Conservation (phyloP, 92 coral and sea anemone genomes). For the Phenganax stokvisi region DNA sequence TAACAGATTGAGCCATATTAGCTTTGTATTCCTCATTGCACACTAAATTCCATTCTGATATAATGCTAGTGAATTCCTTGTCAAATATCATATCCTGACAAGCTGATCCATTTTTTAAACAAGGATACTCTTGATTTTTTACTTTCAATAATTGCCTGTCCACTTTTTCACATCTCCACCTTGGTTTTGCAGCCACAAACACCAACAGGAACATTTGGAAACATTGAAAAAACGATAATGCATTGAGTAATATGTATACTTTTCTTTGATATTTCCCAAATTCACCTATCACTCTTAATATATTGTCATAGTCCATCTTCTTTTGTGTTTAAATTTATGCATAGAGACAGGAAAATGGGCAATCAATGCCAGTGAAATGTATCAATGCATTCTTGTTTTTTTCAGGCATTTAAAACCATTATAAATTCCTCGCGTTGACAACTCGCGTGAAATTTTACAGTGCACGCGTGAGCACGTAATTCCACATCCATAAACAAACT, state of each 20-base stretch:
- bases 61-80: conserved; percentile 72
- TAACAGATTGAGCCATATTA: conserved; percentile 70
- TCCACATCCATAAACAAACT: no score
- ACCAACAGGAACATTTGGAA: conserved; percentile 55
- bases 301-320: conserved; percentile 52
- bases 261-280: conserved; percentile 57
- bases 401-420: background rate
- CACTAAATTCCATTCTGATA: conserved; percentile 77
- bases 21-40: conserved; percentile 73
- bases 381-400: no score
- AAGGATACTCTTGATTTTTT: conserved; percentile 16
- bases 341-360: no score
- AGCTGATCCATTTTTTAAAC: conserved; percentile 46
- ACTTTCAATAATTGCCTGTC: conserved; percentile 29
- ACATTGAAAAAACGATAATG: conserved; percentile 44
- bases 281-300: conserved; percentile 53
- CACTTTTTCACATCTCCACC: conserved; percentile 7
- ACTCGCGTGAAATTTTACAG: no score
- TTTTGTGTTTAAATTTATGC: background rate
- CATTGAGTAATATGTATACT: conserved; percentile 42
- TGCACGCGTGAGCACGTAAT: no score
- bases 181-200: conserved; percentile 41
- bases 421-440: background rate
- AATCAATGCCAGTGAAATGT: no score
- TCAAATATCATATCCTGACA: conserved; percentile 46